These are phyloP conservation scores for Diabrotica undecimpunctata DNA, from an alignment of 1,140 invertebrate species.

Conservation along the genomic window DNA sequence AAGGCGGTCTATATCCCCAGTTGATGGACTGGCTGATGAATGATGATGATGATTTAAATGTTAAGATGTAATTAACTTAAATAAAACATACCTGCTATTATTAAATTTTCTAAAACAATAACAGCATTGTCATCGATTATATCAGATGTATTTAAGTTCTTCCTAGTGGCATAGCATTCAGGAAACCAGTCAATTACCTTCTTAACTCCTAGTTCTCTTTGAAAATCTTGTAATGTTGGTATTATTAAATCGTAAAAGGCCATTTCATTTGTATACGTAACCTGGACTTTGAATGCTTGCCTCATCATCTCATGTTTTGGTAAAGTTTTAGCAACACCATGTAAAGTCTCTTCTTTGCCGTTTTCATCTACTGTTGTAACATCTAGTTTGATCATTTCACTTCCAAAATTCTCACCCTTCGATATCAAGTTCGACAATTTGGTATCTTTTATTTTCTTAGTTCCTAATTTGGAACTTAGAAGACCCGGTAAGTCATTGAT, in stretches of 20 bases:
- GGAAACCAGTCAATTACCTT: conserved; percentile 25
- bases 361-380: conserved; percentile 31
- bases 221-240: conserved; percentile 34
- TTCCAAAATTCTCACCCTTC: conserved; percentile 60
- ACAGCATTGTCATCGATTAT: too few relatives aligned
- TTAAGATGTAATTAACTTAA: too few relatives aligned
- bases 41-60: too few relatives aligned
- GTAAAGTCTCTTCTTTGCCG: conserved; percentile 28
- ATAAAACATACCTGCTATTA: too few relatives aligned
- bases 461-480: too few relatives aligned
- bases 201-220: conserved; percentile 27
- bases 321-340: conserved; percentile 49
- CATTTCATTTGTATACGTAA: conserved; percentile 48
- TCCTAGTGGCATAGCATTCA: conserved; percentile 26
- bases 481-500: too few relatives aligned
- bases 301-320: conserved; percentile 44
- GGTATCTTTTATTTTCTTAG: conserved; percentile 1
- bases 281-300: conserved; percentile 44
- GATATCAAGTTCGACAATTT: conserved; percentile 46
- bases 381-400: conserved; percentile 51
- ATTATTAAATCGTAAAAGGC: conserved; percentile 33
- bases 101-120: too few relatives aligned
- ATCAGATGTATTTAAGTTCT: too few relatives aligned
- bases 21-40: too few relatives aligned
- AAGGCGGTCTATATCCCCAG: too few relatives aligned